Conservation (phyloP, 2,797 vertebrate species). For the Myotis vivesi region DNA sequence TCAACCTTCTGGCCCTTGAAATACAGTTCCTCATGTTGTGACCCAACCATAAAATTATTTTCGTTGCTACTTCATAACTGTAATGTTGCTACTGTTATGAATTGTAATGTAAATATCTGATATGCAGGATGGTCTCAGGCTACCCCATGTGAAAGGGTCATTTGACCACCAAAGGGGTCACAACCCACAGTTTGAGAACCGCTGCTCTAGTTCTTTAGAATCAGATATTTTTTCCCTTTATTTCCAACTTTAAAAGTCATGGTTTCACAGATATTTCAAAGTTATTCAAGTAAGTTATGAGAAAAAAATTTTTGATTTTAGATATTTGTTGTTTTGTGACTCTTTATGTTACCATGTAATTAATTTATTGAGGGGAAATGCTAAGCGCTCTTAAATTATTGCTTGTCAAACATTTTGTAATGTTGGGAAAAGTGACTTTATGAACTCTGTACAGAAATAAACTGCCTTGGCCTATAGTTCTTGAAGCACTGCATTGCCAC, state of each 20-base stretch:
- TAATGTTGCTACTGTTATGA: no score
- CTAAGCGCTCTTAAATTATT: conserved; percentile 64
- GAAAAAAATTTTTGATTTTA: conserved; percentile 69
- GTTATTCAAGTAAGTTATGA: conserved; percentile 67
- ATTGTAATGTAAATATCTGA: no score
- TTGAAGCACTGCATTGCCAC: not conserved
- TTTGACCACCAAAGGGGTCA: no score
- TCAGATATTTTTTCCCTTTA: conserved; percentile 57
- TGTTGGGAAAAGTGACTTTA: not conserved
- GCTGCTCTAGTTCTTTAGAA: not conserved
- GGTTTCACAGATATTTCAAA: conserved; percentile 74
- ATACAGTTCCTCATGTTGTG: no score
- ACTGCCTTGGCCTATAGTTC: not conserved
- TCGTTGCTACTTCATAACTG: no score
- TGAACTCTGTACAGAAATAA: not conserved
- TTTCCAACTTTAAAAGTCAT: conserved; percentile 69
- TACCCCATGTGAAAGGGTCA: no score
- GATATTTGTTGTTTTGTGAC: conserved; percentile 69
- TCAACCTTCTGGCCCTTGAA: no score
- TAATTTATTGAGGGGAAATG: conserved; percentile 76
- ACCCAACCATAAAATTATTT: no score
- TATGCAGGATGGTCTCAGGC: no score
- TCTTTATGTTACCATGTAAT: conserved; percentile 69
- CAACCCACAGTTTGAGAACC: no score
- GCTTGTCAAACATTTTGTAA: conserved; percentile 50